Conservation (phyloP, 2,797 vertebrate species). For the Sylvilagus floridanus region DNA sequence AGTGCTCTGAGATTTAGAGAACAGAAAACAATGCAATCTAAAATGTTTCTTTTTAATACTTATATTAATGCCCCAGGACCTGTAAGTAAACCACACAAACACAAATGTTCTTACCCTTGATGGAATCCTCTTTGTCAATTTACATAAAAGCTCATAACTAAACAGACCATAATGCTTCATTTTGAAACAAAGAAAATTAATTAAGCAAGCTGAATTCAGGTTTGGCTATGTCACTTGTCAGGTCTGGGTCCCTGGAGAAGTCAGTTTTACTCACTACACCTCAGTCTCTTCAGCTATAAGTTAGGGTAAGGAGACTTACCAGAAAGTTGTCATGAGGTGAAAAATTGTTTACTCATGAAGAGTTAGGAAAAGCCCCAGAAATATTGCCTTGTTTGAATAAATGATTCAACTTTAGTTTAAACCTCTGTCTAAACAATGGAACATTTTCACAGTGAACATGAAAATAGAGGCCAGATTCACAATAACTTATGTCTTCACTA, state of each 20-base stretch:
- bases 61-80: neutral
- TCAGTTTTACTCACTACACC: neutral
- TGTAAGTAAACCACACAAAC: neutral
- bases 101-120: neutral
- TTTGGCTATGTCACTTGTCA: neutral
- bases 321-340: neutral
- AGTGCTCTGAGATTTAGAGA: neutral
- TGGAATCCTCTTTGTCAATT: neutral
- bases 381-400: neutral
- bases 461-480: neutral
- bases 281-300: conserved; percentile 33
- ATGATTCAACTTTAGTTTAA: neutral
- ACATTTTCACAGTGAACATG: neutral
- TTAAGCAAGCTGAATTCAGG: neutral
- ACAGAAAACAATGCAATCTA: neutral
- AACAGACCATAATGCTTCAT: neutral
- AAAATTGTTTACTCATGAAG: neutral
- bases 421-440: neutral
- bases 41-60: neutral
- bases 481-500: conserved; percentile 6
- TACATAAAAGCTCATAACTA: neutral
- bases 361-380: neutral
- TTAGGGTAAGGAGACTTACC: neutral
- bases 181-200: neutral
- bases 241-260: neutral